Evolutionary conservation across 2,797 vertebrate genomes (phyloP), one percentile per base, ranked within the genome.

Genomic region (Sebastes iracundus): DNA sequence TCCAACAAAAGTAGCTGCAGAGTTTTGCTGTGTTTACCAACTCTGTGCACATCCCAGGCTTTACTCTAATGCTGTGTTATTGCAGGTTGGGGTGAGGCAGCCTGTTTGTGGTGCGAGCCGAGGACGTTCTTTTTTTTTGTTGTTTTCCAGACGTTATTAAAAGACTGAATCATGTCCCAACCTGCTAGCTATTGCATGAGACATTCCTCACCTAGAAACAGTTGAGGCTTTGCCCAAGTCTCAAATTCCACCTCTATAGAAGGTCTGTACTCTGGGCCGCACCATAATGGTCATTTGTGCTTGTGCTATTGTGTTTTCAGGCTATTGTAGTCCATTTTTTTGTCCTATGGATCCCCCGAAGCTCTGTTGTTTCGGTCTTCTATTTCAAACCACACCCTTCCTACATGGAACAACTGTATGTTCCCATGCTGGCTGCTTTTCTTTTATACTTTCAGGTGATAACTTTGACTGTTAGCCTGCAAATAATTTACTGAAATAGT

Each of bases 311-410:
- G 67, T 85, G 55, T 81, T 79, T 80, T 33, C n/a, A 23, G 22
- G 12, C 28, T 60, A 49, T 76, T 81, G 52, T 76, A 11, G 13
- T 64, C 5, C 3, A 13, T 42, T 72, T 77, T 22, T 79, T 22
- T 33, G 22, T 66, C 58, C 2, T 20, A 2, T 9, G 72, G 46
- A 33, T 73, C 35, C 35, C 33, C 33, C 13, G 18, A 3, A 12
- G 4, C 18, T 23, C 22, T 69, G 4, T 81, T 81, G 61, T 35
- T 68, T 52, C 0, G 0, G 52, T 75, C 66, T 93, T 75, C 8
- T 3, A 4, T 92, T 92, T 87, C 90, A 67, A 83, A 84, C 89
- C 88, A 69, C 92, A 86, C 92, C 89, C 73, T 72, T 6, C 12
- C 11, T 27, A 6, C 6, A 0, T 1, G 27, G 27, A 52, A 14